phyloP scores from a whole-genome alignment of 2,113 vertebrate genomes.

The Heliornis fulica region DNA sequence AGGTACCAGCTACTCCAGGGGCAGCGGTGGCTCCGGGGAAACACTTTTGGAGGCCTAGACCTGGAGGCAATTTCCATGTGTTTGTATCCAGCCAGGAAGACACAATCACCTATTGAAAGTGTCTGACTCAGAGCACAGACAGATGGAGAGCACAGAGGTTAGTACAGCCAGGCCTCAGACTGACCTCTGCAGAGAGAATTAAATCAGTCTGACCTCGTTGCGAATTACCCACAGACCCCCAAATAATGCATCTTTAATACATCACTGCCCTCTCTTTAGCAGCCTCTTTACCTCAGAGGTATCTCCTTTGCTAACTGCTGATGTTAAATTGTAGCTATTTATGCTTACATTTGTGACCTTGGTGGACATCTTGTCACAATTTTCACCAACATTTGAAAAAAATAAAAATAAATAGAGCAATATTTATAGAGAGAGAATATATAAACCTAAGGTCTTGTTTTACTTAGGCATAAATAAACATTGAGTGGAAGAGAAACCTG shows the following conservation, averaged over 20 bases:
- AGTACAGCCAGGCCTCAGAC: constrained; percentile 67
- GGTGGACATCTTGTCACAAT: constrained; percentile 51
- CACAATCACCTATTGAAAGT: constrained; percentile 74
- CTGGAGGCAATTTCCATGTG: constrained; percentile 63
- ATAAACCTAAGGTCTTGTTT: constrained; percentile 40
- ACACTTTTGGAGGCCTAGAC: neutral
- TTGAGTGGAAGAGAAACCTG: constrained; percentile 25
- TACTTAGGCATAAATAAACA: constrained; percentile 15
- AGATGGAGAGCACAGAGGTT: constrained; percentile 68
- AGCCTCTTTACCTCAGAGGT: constrained; percentile 61
- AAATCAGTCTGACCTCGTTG: constrained; percentile 68
- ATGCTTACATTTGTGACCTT: constrained; percentile 56
- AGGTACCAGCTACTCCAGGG: constrained; percentile 28
- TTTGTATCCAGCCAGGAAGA: constrained; percentile 63
- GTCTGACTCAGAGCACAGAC: constrained; percentile 63
- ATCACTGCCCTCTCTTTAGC: constrained; percentile 62
- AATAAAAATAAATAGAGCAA: constrained; percentile 11
- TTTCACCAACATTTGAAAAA: constrained; percentile 12
- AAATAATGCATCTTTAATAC: constrained; percentile 70
- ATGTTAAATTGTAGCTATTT: constrained; percentile 65
- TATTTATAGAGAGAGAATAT: neutral
- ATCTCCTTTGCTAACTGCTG: constrained; percentile 64
- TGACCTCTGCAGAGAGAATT: constrained; percentile 71
- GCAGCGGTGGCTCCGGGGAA: neutral
- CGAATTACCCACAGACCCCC: constrained; percentile 55